Base-by-base conservation (phyloP, 2,888 invertebrate genomes). In the Tryphoninae sp. region DNA sequence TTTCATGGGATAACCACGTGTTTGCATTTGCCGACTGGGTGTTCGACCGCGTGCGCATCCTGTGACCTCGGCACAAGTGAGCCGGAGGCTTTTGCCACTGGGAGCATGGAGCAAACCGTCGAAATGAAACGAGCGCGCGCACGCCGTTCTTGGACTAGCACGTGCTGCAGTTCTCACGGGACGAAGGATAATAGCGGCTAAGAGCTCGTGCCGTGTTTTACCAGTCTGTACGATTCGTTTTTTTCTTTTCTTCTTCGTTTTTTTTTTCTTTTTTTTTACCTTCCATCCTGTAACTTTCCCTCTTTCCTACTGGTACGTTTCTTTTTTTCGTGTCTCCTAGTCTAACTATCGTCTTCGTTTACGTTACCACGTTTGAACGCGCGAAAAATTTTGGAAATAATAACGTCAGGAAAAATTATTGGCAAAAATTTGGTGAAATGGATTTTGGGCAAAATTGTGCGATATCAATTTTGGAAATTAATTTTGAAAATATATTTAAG, bases 111-210 rank as follows among this genome's bases (percentile, higher is more conserved):
- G 58, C 8, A 53, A 75, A 55, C 68, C 65, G 22, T 26, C 59
- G 64, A 33, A 64, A 69, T 45, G 19, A 61, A 40, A 75, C 11
- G 67, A 77, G 68, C 74, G 64, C 67, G 73, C 78, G 72, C 62
- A 53, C 68, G 74, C 55, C 8, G 2, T 80, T 80, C 80, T 65
- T 55, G 53, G 74, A 72, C 81, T 62, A 81, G 80, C 85, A 85
- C 85, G 85, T 85, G 85, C 84, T 85, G 80, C 82, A 80, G 74
- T 84, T 84, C 84, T 78, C 85, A 85, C 83, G 81, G 82, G 81
- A 79, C 78, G 76, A 68, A 83, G 61, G 76, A 80, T 80, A 80
- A 80, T 67, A 71, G 26, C 75, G 65, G 42, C 49, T 69, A 49
- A 45, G 75, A 59, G 73, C 73, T 78, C 77, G 78, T 72, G 77